These are phyloP conservation scores for Lithophane ornitopus DNA, from an alignment of 2,888 invertebrate genomes.

Conservation along the genomic window DNA sequence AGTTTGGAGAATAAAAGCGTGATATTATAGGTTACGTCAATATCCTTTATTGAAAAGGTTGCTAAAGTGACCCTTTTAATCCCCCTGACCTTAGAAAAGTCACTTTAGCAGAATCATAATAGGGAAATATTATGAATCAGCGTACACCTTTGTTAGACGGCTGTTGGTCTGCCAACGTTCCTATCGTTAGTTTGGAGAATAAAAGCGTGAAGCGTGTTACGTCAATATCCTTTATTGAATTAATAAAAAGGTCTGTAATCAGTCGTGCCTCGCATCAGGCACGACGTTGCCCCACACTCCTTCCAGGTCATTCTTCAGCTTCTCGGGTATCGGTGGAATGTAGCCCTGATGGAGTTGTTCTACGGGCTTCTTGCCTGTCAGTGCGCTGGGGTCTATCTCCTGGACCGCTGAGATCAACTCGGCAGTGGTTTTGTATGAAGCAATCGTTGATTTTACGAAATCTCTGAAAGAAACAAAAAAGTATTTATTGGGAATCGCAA, in stretches of 20 bases:
- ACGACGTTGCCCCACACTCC: conserved; percentile 6
- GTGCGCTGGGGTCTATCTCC: conserved; percentile 70
- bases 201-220: neutral
- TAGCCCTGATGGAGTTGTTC: neutral
- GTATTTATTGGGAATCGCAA: neutral
- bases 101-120: too few relatives aligned
- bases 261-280: conserved; percentile 44
- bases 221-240: conserved; percentile 24
- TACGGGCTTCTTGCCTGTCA: accelerated
- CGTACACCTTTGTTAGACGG: too few relatives aligned
- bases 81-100: too few relatives aligned
- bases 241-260: neutral
- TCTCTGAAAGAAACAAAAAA: conserved; percentile 69
- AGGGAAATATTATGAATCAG: too few relatives aligned
- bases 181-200: neutral
- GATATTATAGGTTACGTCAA: neutral
- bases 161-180: neutral
- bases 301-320: neutral
- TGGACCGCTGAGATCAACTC: conserved; percentile 82
- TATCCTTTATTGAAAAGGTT: conserved; percentile 37
- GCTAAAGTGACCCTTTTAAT: too few relatives aligned
- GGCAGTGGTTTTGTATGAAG: conserved; percentile 83
- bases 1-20: neutral
- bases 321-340: neutral
- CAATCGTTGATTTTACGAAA: conserved; percentile 84